Evolutionary conservation across 2,797 vertebrate species (phyloP).

Genomic region (Labeo calbasu): DNA sequence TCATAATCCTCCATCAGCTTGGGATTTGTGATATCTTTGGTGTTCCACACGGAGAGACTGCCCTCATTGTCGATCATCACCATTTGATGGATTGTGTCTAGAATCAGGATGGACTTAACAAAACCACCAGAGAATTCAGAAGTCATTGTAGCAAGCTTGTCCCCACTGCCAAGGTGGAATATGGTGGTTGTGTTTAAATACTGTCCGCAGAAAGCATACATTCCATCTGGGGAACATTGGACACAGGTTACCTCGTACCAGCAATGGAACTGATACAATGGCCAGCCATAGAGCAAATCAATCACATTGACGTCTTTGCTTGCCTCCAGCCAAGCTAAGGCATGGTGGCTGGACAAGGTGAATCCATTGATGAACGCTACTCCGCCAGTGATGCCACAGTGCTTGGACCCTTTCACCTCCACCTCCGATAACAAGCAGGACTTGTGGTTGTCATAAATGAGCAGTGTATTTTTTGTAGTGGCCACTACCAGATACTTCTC

Average conservation of each 20-base stretch:
- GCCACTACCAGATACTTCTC: constrained; percentile 98
- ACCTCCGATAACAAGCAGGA: constrained; percentile 98
- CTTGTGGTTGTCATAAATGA: constrained; percentile 97
- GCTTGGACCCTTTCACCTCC: constrained; percentile 96
- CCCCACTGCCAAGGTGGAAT: constrained; percentile 95
- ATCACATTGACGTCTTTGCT: constrained; percentile 98
- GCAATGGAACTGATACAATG: constrained; percentile 98
- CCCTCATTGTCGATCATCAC: constrained; percentile 98
- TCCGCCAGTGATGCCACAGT: constrained; percentile 84
- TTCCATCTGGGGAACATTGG: constrained; percentile 94
- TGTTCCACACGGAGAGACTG: constrained; percentile 97
- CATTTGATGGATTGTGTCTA: constrained; percentile 95
- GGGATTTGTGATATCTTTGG: constrained; percentile 91
- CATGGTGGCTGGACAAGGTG: constrained; percentile 92
- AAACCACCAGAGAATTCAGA: constrained; percentile 98
- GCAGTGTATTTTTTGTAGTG: constrained; percentile 95
- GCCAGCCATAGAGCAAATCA: constrained; percentile 96
- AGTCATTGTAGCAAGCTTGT: constrained; percentile 93
- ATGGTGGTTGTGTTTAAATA: constrained; percentile 94
- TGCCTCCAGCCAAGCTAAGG: constrained; percentile 96
- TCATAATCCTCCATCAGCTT: constrained; percentile 96
- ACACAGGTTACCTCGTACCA: constrained; percentile 99
- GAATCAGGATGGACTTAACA: constrained; percentile 94
- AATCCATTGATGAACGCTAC: constrained; percentile 96
- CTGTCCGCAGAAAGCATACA: constrained; percentile 96